Base-by-base conservation (phyloP, 2,888 invertebrate genomes). In the Calameuta filiformis region DNA sequence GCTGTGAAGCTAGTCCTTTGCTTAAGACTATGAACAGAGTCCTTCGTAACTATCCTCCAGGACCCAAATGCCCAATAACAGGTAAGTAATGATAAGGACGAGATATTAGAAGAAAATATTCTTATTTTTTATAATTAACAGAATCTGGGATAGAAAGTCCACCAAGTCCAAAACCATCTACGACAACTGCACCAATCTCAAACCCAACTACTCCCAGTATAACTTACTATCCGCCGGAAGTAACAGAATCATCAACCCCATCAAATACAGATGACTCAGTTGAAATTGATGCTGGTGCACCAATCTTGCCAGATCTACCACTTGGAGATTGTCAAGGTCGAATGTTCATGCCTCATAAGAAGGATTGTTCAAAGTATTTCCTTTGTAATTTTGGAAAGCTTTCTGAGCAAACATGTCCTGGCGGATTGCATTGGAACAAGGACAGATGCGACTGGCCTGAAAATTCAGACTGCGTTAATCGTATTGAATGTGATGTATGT, bases 361-460 rank as follows among this genome's bases (percentile, higher is more conserved):
- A 89, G 0, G 95, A 97, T 84, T 97, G 97, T 88, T 94, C 94
- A 82, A 96, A 96, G 88, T 98, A 97, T 88, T 96, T 95, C 84
- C 92, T 96, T 12, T 98, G 97, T 87, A 95, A 97, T 77, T 95
- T 95, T 86, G 96, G 96, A 33, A 92, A 94, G 76, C 93, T 95
- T 35, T 93, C 94, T 69, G 93, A 95, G 81, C 95, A 96, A 83
- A 92, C 93, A 3, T 98, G 97, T 88, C 96, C 97, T 0, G 92
- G 92, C 30, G 95, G 96, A 0, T 92, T 97, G 0, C 94, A 95
- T 84, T 97, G 97, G 96, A 96, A 96, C 89, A 93, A 94, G 90
- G 94, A 95, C 84, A 95, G 95, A 85, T 97, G 97, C 84, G 97
- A 97, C 87, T 96, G 96, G 95, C 96, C 97, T 1, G 94, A 94